These are phyloP conservation scores for Lucifuga dentata DNA, from an alignment of 2,113 vertebrate genomes.

Conservation along the genomic window DNA sequence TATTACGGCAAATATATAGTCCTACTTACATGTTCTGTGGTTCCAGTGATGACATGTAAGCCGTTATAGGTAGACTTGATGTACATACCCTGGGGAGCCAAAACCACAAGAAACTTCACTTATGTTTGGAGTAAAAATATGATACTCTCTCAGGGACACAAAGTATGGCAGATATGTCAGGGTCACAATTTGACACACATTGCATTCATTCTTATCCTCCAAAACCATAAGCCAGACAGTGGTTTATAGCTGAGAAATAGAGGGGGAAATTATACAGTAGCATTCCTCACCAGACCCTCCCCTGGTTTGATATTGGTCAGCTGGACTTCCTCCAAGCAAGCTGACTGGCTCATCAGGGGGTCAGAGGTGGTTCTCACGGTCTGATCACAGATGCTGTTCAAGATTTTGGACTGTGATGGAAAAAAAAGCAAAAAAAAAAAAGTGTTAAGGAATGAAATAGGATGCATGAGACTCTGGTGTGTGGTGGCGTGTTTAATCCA, in stretches of 20 bases:
- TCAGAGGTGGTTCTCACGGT: conserved; percentile 91
- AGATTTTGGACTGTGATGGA: conserved; percentile 88
- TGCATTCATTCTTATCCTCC: conserved; percentile 1
- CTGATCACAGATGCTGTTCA: conserved; percentile 96
- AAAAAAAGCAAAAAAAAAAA: conserved; percentile 23
- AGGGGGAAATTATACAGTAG: not conserved
- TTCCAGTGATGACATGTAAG: conserved; percentile 97
- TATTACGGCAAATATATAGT: no score
- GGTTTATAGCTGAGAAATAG: conserved; percentile 6
- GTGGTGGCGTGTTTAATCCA: no score
- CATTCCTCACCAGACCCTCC: conserved; percentile 93
- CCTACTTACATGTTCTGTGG: conserved; percentile 97
- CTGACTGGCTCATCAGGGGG: conserved; percentile 92
- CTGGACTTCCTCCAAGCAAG: conserved; percentile 93
- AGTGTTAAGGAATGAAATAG: not conserved
- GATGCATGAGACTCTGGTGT: conserved; percentile 4
- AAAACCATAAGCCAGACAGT: conserved; percentile 1
- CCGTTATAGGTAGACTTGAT: conserved; percentile 99
- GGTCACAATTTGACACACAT: conserved; percentile 35
- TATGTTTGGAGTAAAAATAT: conserved; percentile 25
- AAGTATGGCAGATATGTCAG: conserved; percentile 12
- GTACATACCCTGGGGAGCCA: conserved; percentile 92
- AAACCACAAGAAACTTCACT: not conserved
- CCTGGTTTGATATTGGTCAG: conserved; percentile 90
- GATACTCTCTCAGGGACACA: conserved; percentile 16